Percentiles rank a stretch among this genome's conserved stretches.
These are phyloP conservation scores for Sclerodermus sp. DNA, from an alignment of 2,888 invertebrate species.

Conservation along the genomic window DNA sequence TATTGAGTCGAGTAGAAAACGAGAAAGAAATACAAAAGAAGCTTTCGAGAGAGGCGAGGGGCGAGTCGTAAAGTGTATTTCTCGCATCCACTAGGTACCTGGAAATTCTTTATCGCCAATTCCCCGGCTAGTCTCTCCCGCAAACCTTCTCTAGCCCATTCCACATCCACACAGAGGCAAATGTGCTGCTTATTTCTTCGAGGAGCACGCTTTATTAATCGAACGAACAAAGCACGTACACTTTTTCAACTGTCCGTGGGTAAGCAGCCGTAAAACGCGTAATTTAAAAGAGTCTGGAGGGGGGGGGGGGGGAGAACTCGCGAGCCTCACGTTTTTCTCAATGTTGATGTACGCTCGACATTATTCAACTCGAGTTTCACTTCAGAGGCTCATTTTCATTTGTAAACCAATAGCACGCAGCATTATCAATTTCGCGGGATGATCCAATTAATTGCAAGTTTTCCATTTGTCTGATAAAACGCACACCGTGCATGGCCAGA, in stretches of 20 bases:
- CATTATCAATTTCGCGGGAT: neutral
- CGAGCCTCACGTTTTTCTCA: conserved; percentile 1
- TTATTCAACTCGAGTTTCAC: neutral
- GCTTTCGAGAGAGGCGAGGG: neutral
- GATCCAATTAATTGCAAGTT: conserved; percentile 17
- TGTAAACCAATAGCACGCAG: too few relatives aligned
- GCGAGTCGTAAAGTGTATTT: conserved; percentile 16
- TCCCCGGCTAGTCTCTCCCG: conserved; percentile 5
- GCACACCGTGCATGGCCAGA: too few relatives aligned
- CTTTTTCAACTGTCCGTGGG: conserved; percentile 13
- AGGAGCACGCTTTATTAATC: conserved; percentile 20
- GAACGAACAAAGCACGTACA: conserved; percentile 8
- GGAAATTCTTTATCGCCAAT: conserved; percentile 20
- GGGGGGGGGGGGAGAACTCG: too few relatives aligned
- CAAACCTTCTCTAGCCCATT: conserved; percentile 2
- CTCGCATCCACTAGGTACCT: conserved; percentile 10
- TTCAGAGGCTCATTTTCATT: too few relatives aligned
- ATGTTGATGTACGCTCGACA: neutral
- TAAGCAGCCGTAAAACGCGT: conserved; percentile 19
- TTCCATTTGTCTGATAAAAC: neutral
- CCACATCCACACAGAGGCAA: neutral
- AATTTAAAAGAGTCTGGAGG: conserved; percentile 11
- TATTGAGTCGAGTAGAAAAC: conserved; percentile 2
- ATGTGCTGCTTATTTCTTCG: conserved; percentile 3
- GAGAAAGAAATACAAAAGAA: conserved; percentile 1